Conservation (phyloP, 2,797 vertebrate genomes). For the Valencia hispanica region DNA sequence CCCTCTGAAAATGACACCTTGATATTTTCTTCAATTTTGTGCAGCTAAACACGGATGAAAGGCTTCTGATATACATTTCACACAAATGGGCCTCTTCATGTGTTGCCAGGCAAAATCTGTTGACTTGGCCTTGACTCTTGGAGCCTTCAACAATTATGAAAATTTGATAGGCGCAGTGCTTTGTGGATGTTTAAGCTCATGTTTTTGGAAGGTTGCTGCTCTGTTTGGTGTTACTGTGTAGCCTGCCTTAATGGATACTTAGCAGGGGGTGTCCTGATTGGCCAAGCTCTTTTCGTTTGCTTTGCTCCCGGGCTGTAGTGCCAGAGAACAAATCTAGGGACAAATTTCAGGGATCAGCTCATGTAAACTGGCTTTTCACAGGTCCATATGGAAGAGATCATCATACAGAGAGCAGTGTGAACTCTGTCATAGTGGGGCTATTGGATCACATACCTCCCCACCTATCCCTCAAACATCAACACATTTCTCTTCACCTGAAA, state of each 20-base stretch:
- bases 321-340: slow-evolving; percentile 61
- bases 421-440: slow-evolving; percentile 61
- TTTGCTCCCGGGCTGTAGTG: slow-evolving; percentile 39
- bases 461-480: slow-evolving; percentile 49
- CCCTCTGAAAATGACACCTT: slow-evolving; percentile 57
- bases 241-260: slow-evolving; percentile 56
- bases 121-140: slow-evolving; percentile 76
- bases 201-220: slow-evolving; percentile 60
- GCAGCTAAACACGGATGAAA: slow-evolving; percentile 64
- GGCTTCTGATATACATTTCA: slow-evolving; percentile 58
- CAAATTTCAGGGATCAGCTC: slow-evolving; percentile 69
- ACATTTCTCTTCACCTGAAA: slow-evolving; percentile 37
- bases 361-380: slow-evolving; percentile 74
- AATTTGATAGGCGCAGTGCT: slow-evolving; percentile 72
- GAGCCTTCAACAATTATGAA: slow-evolving; percentile 78
- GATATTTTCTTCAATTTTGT: slow-evolving; percentile 65
- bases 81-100: slow-evolving; percentile 74
- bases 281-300: slow-evolving; percentile 49
- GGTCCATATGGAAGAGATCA: slow-evolving; percentile 81
- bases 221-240: slow-evolving; percentile 66
- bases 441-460: slow-evolving; percentile 57
- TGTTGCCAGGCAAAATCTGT: slow-evolving; percentile 76
- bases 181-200: slow-evolving; percentile 58
- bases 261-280: slow-evolving; percentile 62
- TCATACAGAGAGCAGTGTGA: slow-evolving; percentile 56